Evolutionary conservation across 2,888 invertebrate species (phyloP), one percentile per base, ranked within the genome.

Genomic region (Hypena proboscidalis): DNA sequence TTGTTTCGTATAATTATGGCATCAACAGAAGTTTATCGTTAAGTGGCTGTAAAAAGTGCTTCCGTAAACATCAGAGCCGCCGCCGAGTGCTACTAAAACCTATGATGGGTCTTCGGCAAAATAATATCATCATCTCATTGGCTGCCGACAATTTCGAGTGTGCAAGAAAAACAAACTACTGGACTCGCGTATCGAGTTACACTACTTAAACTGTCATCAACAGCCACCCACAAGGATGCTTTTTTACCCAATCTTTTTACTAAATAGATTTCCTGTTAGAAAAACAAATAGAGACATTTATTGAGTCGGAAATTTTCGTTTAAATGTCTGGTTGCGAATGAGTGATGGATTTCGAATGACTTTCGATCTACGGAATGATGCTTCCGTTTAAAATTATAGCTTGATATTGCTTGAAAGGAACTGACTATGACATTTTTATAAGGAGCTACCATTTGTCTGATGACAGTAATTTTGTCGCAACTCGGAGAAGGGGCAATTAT

Each of bases 171-270:
- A 88, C 80, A 85, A 77, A 82, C 84, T 76, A 71, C 76, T 83
- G 86, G 85, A 81, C 87, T 73, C 64, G 50, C 58, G 56, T 81
- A 83, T 90, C 83, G 58, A 64, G 74, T 90, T 89, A 86, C 89
- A 74, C 82, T 86, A 89, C 86, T 89, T 86, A 90, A 85, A 88
- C 88, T 90, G 90, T 90, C 90, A 80, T 90, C 90, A 83, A 70
- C 72, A 74, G 80, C 89, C 90, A 89, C 90, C 90, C 90, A 88
- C 85, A 73, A 70, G 48, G 80, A 54, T 68, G 70, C 66, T 71
- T 77, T 74, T 88, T 90, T 87, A 85, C 82, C 70, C 49, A 68
- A 75, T 73, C 76, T 80, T 83, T 85, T 84, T 83, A 84, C 84
- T 78, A 82, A 83, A 86, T 88, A 88, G 72, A 76, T 88, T 90